Percentiles rank a stretch among this genome's conserved stretches.
These are phyloP conservation scores for Alectoris magna DNA, from an alignment of 2,797 vertebrate genomes.

Conservation along the genomic window DNA sequence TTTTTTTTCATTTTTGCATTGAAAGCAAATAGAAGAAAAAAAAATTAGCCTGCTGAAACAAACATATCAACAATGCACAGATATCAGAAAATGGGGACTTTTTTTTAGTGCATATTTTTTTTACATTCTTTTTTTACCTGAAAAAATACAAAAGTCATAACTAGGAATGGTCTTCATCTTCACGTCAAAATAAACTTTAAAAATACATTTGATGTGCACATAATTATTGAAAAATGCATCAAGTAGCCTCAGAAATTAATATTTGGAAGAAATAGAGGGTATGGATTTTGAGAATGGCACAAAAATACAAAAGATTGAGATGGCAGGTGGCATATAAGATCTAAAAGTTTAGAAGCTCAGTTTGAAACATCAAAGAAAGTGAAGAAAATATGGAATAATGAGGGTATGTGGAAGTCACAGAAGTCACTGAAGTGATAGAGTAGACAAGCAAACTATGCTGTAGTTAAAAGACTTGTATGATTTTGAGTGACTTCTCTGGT, in stretches of 20 bases:
- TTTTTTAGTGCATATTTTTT: background rate
- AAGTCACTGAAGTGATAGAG: background rate
- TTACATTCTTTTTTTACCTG: background rate
- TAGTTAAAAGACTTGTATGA: background rate
- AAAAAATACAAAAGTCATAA: background rate
- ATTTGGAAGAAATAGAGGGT: background rate
- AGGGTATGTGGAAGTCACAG: background rate
- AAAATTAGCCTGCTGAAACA: background rate
- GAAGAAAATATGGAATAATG: background rate
- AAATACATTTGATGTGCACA: background rate
- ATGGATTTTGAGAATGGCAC: background rate
- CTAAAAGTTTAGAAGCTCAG: background rate
- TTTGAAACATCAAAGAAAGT: background rate
- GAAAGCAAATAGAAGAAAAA: background rate
- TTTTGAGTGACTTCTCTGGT: background rate
- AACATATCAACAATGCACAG: background rate
- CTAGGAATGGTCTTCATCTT: background rate
- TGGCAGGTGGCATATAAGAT: background rate
- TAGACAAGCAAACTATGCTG: background rate
- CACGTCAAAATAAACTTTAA: background rate
- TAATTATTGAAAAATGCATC: background rate
- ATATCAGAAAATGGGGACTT: background rate
- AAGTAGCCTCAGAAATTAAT: background rate
- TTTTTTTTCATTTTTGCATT: background rate
- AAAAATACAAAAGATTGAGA: background rate